Conservation (phyloP, 2,113 vertebrate genomes). For the Prinia subflava region DNA sequence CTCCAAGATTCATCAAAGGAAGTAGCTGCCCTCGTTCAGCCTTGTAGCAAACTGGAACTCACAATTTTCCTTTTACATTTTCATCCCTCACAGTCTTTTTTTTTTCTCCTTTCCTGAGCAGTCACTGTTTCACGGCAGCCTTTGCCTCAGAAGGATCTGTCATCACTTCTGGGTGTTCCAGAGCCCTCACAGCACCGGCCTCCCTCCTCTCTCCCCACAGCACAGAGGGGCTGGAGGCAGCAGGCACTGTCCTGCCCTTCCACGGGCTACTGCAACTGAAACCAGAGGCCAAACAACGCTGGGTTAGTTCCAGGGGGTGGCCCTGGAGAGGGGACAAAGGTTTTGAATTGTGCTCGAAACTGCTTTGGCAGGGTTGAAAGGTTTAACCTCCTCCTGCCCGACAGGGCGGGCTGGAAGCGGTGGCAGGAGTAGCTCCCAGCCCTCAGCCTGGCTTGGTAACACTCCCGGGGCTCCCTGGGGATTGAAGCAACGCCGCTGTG, state of each 20-base stretch:
- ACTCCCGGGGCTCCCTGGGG: not conserved
- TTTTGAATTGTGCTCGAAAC: not conserved
- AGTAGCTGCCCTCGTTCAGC: not conserved
- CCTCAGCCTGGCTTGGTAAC: not conserved
- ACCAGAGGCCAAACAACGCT: not conserved
- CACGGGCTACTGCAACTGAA: not conserved
- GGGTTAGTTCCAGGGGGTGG: not conserved
- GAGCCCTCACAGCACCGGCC: not conserved
- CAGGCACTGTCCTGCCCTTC: not conserved
- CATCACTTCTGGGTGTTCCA: not conserved
- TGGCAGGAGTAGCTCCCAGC: not conserved
- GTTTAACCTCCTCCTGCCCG: not conserved
- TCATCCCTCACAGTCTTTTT: not conserved
- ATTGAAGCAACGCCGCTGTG: not conserved
- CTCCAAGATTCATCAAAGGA: not conserved
- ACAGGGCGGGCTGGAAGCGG: not conserved
- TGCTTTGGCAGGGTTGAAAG: not conserved
- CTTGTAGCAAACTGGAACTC: not conserved
- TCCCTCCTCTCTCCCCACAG: not conserved
- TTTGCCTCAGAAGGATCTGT: slow-evolving; percentile 4
- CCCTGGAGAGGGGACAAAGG: not conserved
- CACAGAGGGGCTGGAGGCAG: not conserved
- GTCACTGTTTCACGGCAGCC: not conserved
- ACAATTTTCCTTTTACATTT: not conserved
- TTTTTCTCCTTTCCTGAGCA: not conserved